phyloP scores from a whole-genome alignment of 2,113 vertebrate species.

The Todiramphus saurophagus region DNA sequence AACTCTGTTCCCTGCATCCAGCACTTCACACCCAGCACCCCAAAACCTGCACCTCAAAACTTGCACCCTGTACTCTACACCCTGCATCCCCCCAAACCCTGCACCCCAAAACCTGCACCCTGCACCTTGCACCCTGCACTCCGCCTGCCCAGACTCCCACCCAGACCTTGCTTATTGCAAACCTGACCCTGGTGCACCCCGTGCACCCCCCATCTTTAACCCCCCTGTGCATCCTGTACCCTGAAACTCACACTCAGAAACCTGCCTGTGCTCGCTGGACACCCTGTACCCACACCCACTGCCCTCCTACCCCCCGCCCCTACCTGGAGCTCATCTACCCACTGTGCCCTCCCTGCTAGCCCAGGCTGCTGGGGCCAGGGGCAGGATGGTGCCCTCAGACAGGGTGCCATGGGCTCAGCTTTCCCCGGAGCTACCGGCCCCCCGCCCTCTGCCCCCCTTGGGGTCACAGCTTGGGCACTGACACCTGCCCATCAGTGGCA shows the following conservation, averaged over 20 bases:
- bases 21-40: no score
- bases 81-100: neutral
- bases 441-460: neutral
- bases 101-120: neutral
- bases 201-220: neutral
- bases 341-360: neutral
- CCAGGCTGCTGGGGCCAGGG: neutral
- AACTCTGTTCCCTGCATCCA: neutral
- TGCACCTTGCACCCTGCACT: neutral
- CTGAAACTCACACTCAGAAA: neutral
- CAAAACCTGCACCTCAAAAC: neutral
- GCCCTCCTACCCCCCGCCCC: no score
- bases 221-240: no score
- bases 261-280: neutral
- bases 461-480: neutral
- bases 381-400: neutral
- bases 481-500: neutral
- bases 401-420: neutral
- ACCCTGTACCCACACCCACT: accelerated
- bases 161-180: neutral
- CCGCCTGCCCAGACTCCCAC: neutral
- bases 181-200: neutral
- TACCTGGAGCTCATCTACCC: neutral
- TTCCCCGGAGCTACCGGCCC: neutral
- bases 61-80: no score